These are phyloP conservation scores for Crypturellus tataupa DNA, from an alignment of 2,797 vertebrate genomes.

Conservation along the genomic window DNA sequence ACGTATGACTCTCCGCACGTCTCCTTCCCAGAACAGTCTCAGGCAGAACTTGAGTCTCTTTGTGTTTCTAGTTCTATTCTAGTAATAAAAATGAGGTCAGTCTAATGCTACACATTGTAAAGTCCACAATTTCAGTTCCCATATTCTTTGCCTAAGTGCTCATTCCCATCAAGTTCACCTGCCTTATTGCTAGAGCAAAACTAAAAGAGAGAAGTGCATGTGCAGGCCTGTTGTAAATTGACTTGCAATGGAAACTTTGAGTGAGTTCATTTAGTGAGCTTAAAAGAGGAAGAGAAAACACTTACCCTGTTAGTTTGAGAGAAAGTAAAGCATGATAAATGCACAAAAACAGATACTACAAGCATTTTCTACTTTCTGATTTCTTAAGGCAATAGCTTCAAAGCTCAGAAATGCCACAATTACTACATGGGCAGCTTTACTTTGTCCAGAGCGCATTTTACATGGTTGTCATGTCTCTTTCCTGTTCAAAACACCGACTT, in stretches of 20 bases:
- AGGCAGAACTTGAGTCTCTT: background rate
- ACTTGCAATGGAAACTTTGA: background rate
- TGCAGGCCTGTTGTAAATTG: background rate
- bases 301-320: background rate
- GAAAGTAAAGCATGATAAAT: background rate
- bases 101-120: background rate
- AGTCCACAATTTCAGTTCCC: background rate
- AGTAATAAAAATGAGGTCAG: background rate
- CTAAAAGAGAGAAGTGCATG: background rate
- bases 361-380: background rate
- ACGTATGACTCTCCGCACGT: background rate
- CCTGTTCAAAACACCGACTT: background rate
- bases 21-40: background rate
- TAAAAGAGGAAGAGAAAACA: background rate
- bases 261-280: background rate
- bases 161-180: background rate
- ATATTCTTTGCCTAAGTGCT: background rate
- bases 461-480: background rate
- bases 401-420: background rate
- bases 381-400: background rate
- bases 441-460: background rate
- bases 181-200: background rate
- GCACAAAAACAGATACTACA: background rate
- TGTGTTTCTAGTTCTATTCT: background rate
- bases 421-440: background rate